Percentiles rank a stretch among this genome's conserved stretches.
These are phyloP conservation scores for Molorchus minor DNA, from an alignment of 2,888 invertebrate species.

Conservation along the genomic window DNA sequence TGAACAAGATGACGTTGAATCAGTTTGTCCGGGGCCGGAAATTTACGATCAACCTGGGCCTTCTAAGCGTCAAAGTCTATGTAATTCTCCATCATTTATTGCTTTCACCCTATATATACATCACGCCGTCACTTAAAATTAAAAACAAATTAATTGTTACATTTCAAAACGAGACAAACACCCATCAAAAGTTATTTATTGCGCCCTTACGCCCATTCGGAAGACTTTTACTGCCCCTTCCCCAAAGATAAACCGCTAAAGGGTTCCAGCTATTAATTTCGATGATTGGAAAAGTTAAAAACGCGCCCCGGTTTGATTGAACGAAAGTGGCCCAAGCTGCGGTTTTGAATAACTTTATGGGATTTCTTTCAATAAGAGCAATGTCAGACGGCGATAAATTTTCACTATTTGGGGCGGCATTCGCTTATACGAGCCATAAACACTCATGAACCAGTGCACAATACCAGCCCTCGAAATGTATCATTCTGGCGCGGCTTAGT, in stretches of 20 bases:
- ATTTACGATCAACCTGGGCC: too few species aligned
- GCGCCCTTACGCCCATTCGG: conserved; percentile 14
- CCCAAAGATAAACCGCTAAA: conserved; percentile 23
- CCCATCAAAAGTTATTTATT: conserved; percentile 22
- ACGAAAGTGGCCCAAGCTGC: conserved; percentile 8
- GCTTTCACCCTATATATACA: too few species aligned
- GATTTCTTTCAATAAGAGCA: conserved; percentile 24
- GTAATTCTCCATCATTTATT: too few species aligned
- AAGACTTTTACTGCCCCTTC: conserved; percentile 5
- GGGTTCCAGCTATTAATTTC: conserved; percentile 29
- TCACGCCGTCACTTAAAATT: conserved; percentile 20
- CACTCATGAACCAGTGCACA: conserved; percentile 44
- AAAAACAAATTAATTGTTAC: conserved; percentile 15
- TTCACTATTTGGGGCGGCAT: conserved; percentile 28
- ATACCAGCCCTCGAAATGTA: conserved; percentile 43
- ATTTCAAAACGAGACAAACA: conserved; percentile 14
- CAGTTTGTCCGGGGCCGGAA: too few species aligned
- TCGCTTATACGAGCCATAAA: conserved; percentile 43
- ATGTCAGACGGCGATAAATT: conserved; percentile 20
- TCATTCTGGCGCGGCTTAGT: conserved; percentile 38
- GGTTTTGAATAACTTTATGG: conserved; percentile 20
- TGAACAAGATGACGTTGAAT: too few species aligned
- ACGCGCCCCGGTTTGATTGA: conserved; percentile 34
- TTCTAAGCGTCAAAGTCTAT: too few species aligned
- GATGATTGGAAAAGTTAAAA: conserved; percentile 39